These are phyloP conservation scores for Dorcus hopei DNA, from an alignment of 2,888 invertebrate genomes.

Conservation along the genomic window DNA sequence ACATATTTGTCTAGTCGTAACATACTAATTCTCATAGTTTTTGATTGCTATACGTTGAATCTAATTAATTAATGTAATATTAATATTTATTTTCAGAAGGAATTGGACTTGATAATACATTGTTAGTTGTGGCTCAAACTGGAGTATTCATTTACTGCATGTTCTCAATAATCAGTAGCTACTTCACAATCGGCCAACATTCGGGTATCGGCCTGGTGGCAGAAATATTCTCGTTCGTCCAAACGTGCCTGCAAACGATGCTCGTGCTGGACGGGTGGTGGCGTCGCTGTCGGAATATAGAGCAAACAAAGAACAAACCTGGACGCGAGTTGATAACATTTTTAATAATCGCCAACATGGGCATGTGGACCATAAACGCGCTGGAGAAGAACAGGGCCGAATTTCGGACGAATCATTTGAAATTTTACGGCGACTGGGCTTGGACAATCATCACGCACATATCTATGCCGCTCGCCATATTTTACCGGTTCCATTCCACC, in stretches of 20 bases:
- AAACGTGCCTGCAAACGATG: constrained; percentile 77
- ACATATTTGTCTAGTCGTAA: constrained; percentile 13
- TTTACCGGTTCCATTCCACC: constrained; percentile 88
- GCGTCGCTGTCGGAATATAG: constrained; percentile 68
- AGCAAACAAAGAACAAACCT: constrained; percentile 72
- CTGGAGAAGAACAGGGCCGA: constrained; percentile 80
- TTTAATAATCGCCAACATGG: constrained; percentile 73
- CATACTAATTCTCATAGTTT: not conserved
- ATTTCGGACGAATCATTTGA: constrained; percentile 75
- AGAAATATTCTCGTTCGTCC: constrained; percentile 70
- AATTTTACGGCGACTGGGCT: constrained; percentile 83
- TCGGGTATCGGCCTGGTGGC: constrained; percentile 60
- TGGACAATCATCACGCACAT: constrained; percentile 91
- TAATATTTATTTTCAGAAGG: constrained; percentile 26
- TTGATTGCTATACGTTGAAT: not conserved
- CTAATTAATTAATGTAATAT: too few relatives aligned
- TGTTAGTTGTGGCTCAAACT: constrained; percentile 82
- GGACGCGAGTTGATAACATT: constrained; percentile 85
- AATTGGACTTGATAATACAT: constrained; percentile 68
- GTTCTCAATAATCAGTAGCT: constrained; percentile 80
- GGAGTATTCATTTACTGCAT: constrained; percentile 86
- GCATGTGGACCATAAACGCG: constrained; percentile 84
- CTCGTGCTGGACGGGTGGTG: constrained; percentile 75
- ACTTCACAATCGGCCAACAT: constrained; percentile 54
- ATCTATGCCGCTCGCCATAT: constrained; percentile 84